Evolutionary conservation across 2,888 invertebrate genomes (phyloP), one percentile per base, ranked within the genome.

Genomic region (Xanthia togata): DNA sequence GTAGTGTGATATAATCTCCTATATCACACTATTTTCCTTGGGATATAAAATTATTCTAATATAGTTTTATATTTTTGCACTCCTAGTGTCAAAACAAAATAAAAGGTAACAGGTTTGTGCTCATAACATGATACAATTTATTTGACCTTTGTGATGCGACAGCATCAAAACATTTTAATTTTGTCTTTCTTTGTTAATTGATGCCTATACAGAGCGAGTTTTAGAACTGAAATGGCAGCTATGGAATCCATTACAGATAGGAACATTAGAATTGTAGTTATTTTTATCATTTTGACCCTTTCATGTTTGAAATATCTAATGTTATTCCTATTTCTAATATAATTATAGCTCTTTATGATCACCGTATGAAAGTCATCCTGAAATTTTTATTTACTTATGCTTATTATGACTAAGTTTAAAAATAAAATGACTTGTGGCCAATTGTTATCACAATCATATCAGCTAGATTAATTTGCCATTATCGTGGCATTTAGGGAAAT

Each of bases 101-200:
- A 12, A 47, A 31, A 72, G 5, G n/a, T 35, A 57, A 50, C 14
- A 57, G 47, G 17, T 31, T 50, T 47, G n/a, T 65, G 12, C n/a
- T 73, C 31, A 31, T 57, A 57, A 20, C n/a, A 65, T 17, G 14
- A 11, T 20, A 77, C n/a, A 47, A 65, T 76, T 57, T 31, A 65
- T 65, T 65, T 78, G 59, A 76, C 67, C 67, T 67, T 67, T 59
- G 59, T 50, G 12, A 65, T 65, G 11, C 65, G 57, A n/a, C 78
- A 50, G 2, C 8, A 31, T 77, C 11, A 59, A 11, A 53, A 57
- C n/a, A 44, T 26, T 71, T 71, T 76, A 44, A 23, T 41, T 41
- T 8, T 41, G 41, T 55, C 17, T 55, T 44, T 76, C n/a, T 57
- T 17, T 23, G 31, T 38, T n/a, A 47, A 57, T n/a, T 47, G 14